Conservation (phyloP, 2,888 invertebrate genomes). For the Spatulosminthurus flaviceps region DNA sequence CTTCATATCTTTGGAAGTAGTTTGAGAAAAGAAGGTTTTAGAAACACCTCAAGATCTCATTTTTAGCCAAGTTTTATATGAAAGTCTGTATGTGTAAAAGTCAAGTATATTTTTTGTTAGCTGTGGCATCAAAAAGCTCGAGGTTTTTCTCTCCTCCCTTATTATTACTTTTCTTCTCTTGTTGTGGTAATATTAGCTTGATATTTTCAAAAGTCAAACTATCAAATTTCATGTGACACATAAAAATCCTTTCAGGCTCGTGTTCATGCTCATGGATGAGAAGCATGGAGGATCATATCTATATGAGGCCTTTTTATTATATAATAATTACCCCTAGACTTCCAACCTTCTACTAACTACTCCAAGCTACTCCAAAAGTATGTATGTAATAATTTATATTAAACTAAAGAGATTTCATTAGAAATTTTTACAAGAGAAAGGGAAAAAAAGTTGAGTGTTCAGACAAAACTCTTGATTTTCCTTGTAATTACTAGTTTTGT, state of each 20-base stretch:
- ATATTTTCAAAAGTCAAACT: background rate
- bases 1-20: no score
- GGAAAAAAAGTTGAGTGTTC: background rate
- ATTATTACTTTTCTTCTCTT: background rate
- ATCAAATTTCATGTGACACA: slow-evolving; percentile 43
- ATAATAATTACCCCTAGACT: background rate
- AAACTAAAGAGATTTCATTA: background rate
- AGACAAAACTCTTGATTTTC: background rate
- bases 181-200: background rate
- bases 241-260: slow-evolving; percentile 33
- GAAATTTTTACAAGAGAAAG: background rate
- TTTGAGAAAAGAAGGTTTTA: background rate
- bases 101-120: no score
- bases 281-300: background rate
- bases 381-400: no score
- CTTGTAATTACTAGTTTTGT: background rate
- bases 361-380: no score
- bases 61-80: background rate
- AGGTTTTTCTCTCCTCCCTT: no score
- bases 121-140: no score
- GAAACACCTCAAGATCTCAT: slow-evolving; percentile 9
- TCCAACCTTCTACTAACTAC: no score
- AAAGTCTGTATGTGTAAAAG: no score
- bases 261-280: slow-evolving; percentile 5
- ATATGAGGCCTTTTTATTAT: background rate